A percentile compares a stretch with the other conserved stretches of the same genome.
Conservation (phyloP, 2,888 invertebrate species). For the Eucriotettix oculatus region DNA sequence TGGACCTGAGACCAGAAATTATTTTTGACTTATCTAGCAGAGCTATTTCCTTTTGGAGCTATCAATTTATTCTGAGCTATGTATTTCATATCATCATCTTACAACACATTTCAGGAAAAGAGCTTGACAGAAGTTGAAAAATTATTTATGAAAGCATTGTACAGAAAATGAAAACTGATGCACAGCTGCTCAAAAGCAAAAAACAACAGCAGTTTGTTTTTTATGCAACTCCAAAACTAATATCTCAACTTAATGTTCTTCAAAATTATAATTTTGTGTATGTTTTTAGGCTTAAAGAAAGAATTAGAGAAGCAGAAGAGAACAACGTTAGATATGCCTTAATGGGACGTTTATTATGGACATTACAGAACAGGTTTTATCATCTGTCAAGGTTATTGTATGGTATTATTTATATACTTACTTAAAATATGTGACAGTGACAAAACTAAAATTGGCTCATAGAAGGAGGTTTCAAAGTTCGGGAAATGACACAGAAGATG, state of each 20-base stretch:
- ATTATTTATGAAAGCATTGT: slow-evolving; percentile 7
- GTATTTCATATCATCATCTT: slow-evolving; percentile 12
- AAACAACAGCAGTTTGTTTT: too few relatives aligned
- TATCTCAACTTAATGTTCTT: too few relatives aligned
- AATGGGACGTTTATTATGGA: slow-evolving; percentile 15
- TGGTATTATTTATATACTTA: too few relatives aligned
- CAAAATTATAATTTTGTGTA: too few relatives aligned
- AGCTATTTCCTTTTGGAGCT: slow-evolving; percentile 28
- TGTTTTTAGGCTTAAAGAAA: too few relatives aligned
- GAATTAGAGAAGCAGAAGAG: slow-evolving; percentile 11
- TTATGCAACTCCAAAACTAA: too few relatives aligned
- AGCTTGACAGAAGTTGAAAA: slow-evolving; percentile 9
- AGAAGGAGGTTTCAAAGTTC: too few relatives aligned
- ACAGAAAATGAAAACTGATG: too few relatives aligned
- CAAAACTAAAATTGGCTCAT: too few relatives aligned
- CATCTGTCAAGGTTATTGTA: slow-evolving; percentile 15
- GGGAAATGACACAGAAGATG: too few relatives aligned
- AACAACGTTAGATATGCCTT: slow-evolving; percentile 15
- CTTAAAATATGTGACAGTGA: too few relatives aligned
- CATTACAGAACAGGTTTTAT: slow-evolving; percentile 14
- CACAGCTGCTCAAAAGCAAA: too few relatives aligned
- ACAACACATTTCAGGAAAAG: slow-evolving; percentile 7
- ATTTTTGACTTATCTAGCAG: slow-evolving; percentile 25
- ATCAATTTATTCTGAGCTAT: slow-evolving; percentile 20
- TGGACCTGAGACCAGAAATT: slow-evolving; percentile 26